phyloP scores from a whole-genome alignment of 2,888 invertebrate genomes.

The Aleiodes testaceus region DNA sequence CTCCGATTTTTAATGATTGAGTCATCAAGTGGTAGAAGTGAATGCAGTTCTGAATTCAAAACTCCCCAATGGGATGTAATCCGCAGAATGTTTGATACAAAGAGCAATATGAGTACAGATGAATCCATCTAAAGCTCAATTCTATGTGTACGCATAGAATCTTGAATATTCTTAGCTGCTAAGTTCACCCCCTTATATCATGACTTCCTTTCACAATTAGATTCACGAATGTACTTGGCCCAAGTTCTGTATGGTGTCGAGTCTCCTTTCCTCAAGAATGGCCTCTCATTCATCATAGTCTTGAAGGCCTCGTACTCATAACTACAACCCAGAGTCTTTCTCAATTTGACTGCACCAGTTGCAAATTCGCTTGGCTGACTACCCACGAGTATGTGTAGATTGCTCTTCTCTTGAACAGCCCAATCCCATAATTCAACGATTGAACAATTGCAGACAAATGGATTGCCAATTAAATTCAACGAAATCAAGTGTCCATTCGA shows the following conservation, averaged over 20 bases:
- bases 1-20: no score
- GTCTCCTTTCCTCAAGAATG: constrained; percentile 76
- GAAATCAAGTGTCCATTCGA: constrained; percentile 77
- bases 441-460: constrained; percentile 81
- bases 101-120: no score
- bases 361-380: constrained; percentile 80
- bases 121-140: constrained; percentile 18
- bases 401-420: constrained; percentile 80
- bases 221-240: constrained; percentile 82
- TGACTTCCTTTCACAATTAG: constrained; percentile 75
- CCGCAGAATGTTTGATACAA: no score
- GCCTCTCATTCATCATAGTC: constrained; percentile 71
- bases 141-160: constrained; percentile 26
- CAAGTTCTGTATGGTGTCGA: constrained; percentile 80
- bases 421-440: constrained; percentile 83
- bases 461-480: constrained; percentile 80
- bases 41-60: no score
- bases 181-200: constrained; percentile 62
- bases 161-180: constrained; percentile 48
- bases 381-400: constrained; percentile 79
- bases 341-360: constrained; percentile 79
- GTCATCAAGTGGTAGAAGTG: no score
- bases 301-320: constrained; percentile 76
- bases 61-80: not conserved
- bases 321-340: constrained; percentile 78